A percentile compares a stretch with the other conserved stretches of the same genome.
phyloP scores from a whole-genome alignment of 2,797 vertebrate species.

The Geotria australis region DNA sequence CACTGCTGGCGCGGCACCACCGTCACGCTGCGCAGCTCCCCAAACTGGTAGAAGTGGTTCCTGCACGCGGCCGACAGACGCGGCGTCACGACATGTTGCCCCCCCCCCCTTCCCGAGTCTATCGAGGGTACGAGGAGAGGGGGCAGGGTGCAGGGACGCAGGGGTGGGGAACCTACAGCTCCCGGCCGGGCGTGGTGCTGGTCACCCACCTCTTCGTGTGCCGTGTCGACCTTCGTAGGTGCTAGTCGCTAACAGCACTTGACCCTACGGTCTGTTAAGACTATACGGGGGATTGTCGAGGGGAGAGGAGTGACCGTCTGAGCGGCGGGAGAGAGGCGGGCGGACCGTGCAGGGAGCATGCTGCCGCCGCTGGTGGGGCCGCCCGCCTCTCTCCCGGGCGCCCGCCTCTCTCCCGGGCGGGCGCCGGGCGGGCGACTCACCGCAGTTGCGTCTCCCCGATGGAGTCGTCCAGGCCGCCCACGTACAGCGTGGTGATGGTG shows the following conservation, averaged over 20 bases:
- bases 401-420: no score
- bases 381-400: no score
- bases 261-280: no score
- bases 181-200: no score
- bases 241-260: no score
- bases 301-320: not conserved
- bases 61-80: conserved; percentile 13
- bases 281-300: not conserved
- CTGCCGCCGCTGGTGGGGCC: not conserved
- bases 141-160: not conserved
- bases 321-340: no score
- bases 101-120: no score
- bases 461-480: conserved; percentile 69
- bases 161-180: not conserved
- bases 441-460: conserved; percentile 80
- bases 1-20: conserved; percentile 89
- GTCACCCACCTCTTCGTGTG: no score
- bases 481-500: conserved; percentile 70
- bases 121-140: no score
- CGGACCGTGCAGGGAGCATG: no score
- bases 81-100: accelerated
- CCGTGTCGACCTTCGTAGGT: no score
- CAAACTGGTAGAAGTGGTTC: conserved; percentile 94
- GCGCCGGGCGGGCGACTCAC: conserved; percentile 12
- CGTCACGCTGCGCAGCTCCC: conserved; percentile 76